Conservation (phyloP, 2,888 invertebrate genomes). For the Diachrysia chrysitis region DNA sequence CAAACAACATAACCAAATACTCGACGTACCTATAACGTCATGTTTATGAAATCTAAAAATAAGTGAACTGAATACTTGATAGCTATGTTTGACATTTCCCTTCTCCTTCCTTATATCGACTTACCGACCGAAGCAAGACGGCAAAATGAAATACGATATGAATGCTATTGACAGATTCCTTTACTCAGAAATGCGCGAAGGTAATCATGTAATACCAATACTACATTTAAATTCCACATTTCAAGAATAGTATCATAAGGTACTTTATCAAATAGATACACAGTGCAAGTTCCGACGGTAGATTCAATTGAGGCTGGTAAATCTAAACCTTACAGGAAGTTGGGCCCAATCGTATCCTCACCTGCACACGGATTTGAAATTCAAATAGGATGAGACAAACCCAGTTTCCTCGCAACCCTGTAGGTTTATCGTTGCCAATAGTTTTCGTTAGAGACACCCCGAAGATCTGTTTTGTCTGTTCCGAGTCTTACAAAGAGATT, state of each 20-base stretch:
- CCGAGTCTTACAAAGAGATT: slow-evolving; percentile 52
- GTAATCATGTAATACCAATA: not conserved
- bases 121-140: not conserved
- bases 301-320: slow-evolving; percentile 83
- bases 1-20: not conserved
- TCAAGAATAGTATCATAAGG: slow-evolving; percentile 35
- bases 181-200: not conserved
- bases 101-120: slow-evolving; percentile 3
- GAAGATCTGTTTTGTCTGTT: slow-evolving; percentile 25
- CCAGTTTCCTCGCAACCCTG: slow-evolving; percentile 74
- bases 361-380: slow-evolving; percentile 85
- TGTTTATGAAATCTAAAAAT: not conserved
- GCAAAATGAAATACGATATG: slow-evolving; percentile 1
- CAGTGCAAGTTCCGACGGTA: slow-evolving; percentile 70
- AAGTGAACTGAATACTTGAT: slow-evolving; percentile 2
- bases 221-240: slow-evolving; percentile 9
- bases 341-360: slow-evolving; percentile 82
- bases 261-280: slow-evolving; percentile 71
- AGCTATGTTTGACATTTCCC: slow-evolving; percentile 6
- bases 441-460: slow-evolving; percentile 51
- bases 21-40: not conserved
- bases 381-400: slow-evolving; percentile 83
- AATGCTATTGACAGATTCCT: slow-evolving; percentile 7
- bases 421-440: slow-evolving; percentile 76
- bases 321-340: slow-evolving; percentile 84